Evolutionary conservation across 53 echinoderm and acorn worm genomes (phyloP), one percentile per base, ranked within the genome.

Genomic region (Pentamera pediparva): DNA sequence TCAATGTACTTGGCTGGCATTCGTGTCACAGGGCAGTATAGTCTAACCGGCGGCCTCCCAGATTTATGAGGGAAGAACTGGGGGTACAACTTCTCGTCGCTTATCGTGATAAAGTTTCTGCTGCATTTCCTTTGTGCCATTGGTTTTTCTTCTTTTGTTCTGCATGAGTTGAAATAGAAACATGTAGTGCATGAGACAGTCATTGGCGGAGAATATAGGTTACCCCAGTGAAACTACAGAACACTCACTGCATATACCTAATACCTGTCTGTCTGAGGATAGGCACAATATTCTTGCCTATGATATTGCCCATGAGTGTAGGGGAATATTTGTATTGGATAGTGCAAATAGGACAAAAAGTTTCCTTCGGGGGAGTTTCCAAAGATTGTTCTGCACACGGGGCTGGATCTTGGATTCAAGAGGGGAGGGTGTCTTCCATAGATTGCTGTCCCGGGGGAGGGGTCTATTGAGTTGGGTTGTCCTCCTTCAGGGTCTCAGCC

Each of bases 91-190:
- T 88, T 72, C 26, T 85, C 86, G 15, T 96, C 96, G 45, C 90
- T 96, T 85, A 87, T 85, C 27, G 91, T 96, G 39, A 96, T 85
- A 65, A 96, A 96, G 63, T 91, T 91, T 72, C 96, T 65, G 24
- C 88, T 76, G 62, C 91, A 96, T 56, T 86, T 89, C 80, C 67
- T 70, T 35, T 45, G 56, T 15, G 76, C 25, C 5, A 48, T 58
- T 6, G 64, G 54, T 32, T 32, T 70, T 28, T 76, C 75, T 35
- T 59, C 53, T 37, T 63, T 31, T 34, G 71, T 59, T 21, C 50
- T 52, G 57, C 32, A 69, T 45, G 63, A 29, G 30, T 15, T 72
- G 9, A 56, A 35, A 13, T 33, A 32, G 18, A 50, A 41, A 59
- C 11, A 11, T 33, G 8, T n/a, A 15, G n/a, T 45, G 47, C 1